Conservation (phyloP, 2,888 invertebrate species). For the Tachystola acroxantha region DNA sequence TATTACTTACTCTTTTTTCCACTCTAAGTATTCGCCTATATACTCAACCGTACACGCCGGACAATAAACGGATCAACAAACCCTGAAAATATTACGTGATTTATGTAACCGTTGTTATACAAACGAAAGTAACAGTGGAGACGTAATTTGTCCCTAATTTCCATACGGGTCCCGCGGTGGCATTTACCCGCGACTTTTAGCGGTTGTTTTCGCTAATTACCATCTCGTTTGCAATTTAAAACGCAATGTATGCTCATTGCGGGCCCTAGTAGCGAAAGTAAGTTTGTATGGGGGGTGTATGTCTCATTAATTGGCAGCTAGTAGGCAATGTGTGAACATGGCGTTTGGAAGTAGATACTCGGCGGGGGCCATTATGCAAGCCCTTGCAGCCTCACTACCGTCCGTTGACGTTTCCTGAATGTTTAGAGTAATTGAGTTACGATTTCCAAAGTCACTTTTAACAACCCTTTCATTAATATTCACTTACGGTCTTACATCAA, state of each 20-base stretch:
- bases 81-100: conserved; percentile 45
- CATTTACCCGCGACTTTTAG: conserved; percentile 62
- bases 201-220: conserved; percentile 72
- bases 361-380: conserved; percentile 42
- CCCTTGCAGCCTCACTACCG: conserved; percentile 30
- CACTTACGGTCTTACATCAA: conserved; percentile 33
- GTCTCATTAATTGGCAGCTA: conserved; percentile 60
- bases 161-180: conserved; percentile 61
- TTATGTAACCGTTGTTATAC: conserved; percentile 60
- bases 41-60: conserved; percentile 37
- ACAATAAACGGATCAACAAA: conserved; percentile 60
- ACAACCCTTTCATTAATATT: conserved; percentile 32
- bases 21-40: too few species aligned
- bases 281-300: conserved; percentile 46
- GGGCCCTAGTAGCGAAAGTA: conserved; percentile 54
- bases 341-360: conserved; percentile 30
- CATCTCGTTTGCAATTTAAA: conserved; percentile 76
- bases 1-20: too few species aligned
- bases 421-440: conserved; percentile 50
- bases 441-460: conserved; percentile 41
- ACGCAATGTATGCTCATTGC: conserved; percentile 38
- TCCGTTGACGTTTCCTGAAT: conserved; percentile 53
- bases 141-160: conserved; percentile 74
- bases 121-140: conserved; percentile 67
- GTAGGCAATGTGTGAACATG: conserved; percentile 46